Base-by-base conservation (phyloP, 1,140 invertebrate species). In the Paracyclopina nana region DNA sequence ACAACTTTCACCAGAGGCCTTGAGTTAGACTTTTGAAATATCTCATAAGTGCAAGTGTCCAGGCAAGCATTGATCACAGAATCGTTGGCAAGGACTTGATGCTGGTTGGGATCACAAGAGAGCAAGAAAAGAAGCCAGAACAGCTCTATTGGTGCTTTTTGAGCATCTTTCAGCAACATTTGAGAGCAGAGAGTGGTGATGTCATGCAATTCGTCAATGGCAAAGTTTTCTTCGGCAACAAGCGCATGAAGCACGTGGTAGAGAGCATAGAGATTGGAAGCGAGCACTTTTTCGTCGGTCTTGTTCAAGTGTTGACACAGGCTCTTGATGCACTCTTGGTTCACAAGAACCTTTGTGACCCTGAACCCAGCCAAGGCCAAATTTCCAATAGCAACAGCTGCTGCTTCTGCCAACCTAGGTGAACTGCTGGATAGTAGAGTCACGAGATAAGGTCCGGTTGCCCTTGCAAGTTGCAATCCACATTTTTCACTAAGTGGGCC, bases 1-100 rank as follows among this genome's bases (percentile, higher is more conserved):
- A 48, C 45, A 31, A 48, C 30, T 20, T 48, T 48, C 4, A 48
- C 45, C 6, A 48, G 22, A 14, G 45, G 45, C 20, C 45, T 24
- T 5, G 45, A 28, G 18, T 48, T 28, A 16, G 45, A 48, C 25
- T 48, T 48, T 26, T 48, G 45, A 29, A 48, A 48, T 11, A 48
- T 48, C 27, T 48, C 45, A 31, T 48, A 48, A 8, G 27, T 22
- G 16, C 20, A 28, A 14, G 30, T 28, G 5, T 48, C 45, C 20
- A 48, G 30, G 24, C 16, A 24, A 16, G 25, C 16, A 31, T 14
- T 6, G 6, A 48, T 48, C 20, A 48, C 27, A 6, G 45, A 16
- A 8, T 38, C 20, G 20, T 38, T 24, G 4, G 45, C 16, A 12
- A 48, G 25, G 5, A 28, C 45, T 16, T 11, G 8, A 16, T 16